Percentiles rank a stretch among this genome's conserved stretches.
These are phyloP conservation scores for Hippocampus abdominalis DNA, from an alignment of 2,113 vertebrate genomes.

Conservation along the genomic window DNA sequence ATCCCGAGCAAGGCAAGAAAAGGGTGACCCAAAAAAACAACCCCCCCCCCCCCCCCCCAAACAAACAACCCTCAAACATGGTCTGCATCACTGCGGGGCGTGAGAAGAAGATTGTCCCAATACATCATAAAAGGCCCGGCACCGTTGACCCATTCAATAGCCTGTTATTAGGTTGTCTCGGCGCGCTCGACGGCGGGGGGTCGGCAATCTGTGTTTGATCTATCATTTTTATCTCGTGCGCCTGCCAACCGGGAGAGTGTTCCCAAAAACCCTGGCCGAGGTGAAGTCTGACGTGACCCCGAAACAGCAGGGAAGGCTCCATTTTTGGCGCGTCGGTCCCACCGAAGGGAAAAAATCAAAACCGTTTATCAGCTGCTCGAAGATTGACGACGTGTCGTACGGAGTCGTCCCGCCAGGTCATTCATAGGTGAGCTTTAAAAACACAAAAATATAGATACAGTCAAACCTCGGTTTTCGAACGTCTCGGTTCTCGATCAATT, in stretches of 20 bases:
- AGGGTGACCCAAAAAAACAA: background rate
- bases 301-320: conserved; percentile 19
- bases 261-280: conserved; percentile 11
- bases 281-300: conserved; percentile 42
- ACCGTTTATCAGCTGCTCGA: background rate
- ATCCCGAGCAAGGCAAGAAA: conserved; percentile 18
- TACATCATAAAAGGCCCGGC: conserved; percentile 56
- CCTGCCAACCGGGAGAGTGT: conserved; percentile 21
- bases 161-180: conserved; percentile 45
- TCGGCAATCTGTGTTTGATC: conserved; percentile 30
- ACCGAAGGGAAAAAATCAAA: background rate
- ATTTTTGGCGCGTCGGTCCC: background rate
- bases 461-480: no score
- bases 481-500: no score
- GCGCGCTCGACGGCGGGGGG: conserved; percentile 42
- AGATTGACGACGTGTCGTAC: background rate
- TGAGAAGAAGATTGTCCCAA: conserved; percentile 48
- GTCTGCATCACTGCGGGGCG: conserved; percentile 38
- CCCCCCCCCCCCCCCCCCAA: no score
- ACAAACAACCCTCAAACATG: background rate
- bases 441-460: no score
- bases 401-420: background rate
- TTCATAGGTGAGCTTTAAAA: no score
- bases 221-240: conserved; percentile 43
- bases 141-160: conserved; percentile 49